Evolutionary conservation across 2,888 invertebrate genomes (phyloP).

Genomic region (Catocala nupta): DNA sequence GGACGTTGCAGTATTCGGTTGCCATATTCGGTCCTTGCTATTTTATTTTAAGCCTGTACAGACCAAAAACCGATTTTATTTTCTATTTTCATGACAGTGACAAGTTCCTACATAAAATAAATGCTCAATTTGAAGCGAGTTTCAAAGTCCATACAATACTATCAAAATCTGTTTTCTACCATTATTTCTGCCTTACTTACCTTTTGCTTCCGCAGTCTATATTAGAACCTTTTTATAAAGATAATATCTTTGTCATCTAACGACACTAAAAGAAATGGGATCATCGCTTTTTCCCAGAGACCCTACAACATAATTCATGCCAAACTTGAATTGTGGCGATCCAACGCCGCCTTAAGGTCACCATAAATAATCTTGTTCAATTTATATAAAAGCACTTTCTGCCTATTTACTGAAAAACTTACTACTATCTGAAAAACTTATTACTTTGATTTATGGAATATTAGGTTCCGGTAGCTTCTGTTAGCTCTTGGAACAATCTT

Average conservation of each 20-base stretch:
- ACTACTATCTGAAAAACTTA: slow-evolving; percentile 4
- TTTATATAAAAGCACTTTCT: slow-evolving; percentile 27
- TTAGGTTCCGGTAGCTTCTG: too few species aligned
- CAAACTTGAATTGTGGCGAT: slow-evolving; percentile 4
- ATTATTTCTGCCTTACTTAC: too few species aligned
- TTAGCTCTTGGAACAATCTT: too few species aligned
- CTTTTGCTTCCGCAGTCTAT: too few species aligned
- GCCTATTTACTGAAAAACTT: slow-evolving; percentile 5
- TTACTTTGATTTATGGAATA: slow-evolving; percentile 4
- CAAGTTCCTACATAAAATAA: not conserved
- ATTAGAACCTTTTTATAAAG: too few species aligned
- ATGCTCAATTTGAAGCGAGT: not conserved
- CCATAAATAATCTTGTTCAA: slow-evolving; percentile 18
- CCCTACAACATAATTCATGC: not conserved
- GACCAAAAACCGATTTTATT: slow-evolving; percentile 8
- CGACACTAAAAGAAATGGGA: not conserved
- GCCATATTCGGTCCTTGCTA: slow-evolving; percentile 22
- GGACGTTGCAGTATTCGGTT: slow-evolving; percentile 28
- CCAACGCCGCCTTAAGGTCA: not conserved
- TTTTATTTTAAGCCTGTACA: slow-evolving; percentile 29
- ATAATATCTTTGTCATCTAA: not conserved
- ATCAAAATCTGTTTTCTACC: too few species aligned
- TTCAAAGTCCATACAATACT: too few species aligned
- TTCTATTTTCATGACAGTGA: slow-evolving; percentile 8
- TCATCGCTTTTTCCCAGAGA: not conserved